Evolutionary conservation across 2,797 vertebrate genomes (phyloP).

Genomic region (Myripristis murdjan): DNA sequence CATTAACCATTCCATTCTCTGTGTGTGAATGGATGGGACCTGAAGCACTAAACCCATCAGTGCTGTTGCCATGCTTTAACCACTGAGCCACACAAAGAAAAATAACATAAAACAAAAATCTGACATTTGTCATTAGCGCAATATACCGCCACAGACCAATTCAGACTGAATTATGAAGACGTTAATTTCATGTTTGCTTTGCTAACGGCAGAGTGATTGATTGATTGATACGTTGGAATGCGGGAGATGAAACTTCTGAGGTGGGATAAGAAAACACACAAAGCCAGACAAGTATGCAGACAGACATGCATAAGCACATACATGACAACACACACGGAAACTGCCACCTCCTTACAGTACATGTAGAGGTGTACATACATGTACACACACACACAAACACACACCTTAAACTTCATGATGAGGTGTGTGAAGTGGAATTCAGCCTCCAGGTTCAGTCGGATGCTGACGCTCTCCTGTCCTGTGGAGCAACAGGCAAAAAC

Average conservation of each 20-base stretch:
- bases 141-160: not conserved
- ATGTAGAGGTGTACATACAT: not conserved
- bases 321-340: not conserved
- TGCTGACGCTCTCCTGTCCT: slow-evolving; percentile 89
- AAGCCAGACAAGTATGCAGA: not conserved
- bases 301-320: slow-evolving; percentile 16
- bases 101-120: too few species aligned
- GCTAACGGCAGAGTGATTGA: slow-evolving; percentile 9
- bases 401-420: slow-evolving; percentile 93
- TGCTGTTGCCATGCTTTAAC: too few species aligned
- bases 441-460: slow-evolving; percentile 89
- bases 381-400: not conserved
- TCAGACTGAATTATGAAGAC: slow-evolving; percentile 4
- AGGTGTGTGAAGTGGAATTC: slow-evolving; percentile 94
- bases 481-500: slow-evolving; percentile 27
- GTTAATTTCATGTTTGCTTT: slow-evolving; percentile 31
- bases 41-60: not conserved
- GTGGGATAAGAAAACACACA: slow-evolving; percentile 43
- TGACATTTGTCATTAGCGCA: too few species aligned
- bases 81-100: too few species aligned
- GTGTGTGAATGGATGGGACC: too few species aligned
- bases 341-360: not conserved
- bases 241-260: slow-evolving; percentile 2
- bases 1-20: too few species aligned
- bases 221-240: slow-evolving; percentile 31